phyloP scores from a whole-genome alignment of 2,113 vertebrate species.

The Pteruthius melanotis region DNA sequence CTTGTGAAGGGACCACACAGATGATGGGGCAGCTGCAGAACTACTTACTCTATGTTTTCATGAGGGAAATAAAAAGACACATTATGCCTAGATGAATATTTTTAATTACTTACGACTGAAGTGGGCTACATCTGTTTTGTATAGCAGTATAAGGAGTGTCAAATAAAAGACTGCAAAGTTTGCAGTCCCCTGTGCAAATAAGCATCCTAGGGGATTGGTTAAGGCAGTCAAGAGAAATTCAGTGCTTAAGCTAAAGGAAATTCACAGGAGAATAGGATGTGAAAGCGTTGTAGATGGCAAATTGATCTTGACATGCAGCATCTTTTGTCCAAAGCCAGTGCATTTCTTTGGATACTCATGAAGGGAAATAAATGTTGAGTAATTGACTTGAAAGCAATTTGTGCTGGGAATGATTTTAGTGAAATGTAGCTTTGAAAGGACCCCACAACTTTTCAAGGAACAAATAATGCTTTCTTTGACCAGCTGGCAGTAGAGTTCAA shows the following conservation, averaged over 20 bases:
- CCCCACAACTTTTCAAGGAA: not conserved
- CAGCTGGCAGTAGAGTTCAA: not conserved
- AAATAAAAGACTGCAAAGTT: not conserved
- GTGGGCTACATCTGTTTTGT: slow-evolving; percentile 5
- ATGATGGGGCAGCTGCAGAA: not conserved
- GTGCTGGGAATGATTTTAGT: not conserved
- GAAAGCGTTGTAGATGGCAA: not conserved
- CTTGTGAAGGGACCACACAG: not conserved
- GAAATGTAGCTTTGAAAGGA: not conserved
- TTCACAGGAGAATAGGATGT: not conserved
- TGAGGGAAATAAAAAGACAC: not conserved
- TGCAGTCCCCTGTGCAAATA: not conserved
- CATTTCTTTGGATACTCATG: not conserved
- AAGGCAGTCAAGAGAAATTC: slow-evolving; percentile 5
- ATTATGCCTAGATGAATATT: not conserved
- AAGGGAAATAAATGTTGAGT: not conserved
- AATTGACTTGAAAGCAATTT: not conserved
- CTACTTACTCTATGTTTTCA: not conserved
- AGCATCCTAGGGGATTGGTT: slow-evolving; percentile 2
- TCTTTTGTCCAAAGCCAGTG: not conserved
- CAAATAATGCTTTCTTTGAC: not conserved
- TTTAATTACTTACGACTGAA: not conserved
- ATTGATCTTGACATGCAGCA: not conserved
- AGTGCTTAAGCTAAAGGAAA: slow-evolving; percentile 23
- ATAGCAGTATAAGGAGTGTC: not conserved